Conservation (phyloP, 23 tunicate genomes). For the Aplidium turbinatum region DNA sequence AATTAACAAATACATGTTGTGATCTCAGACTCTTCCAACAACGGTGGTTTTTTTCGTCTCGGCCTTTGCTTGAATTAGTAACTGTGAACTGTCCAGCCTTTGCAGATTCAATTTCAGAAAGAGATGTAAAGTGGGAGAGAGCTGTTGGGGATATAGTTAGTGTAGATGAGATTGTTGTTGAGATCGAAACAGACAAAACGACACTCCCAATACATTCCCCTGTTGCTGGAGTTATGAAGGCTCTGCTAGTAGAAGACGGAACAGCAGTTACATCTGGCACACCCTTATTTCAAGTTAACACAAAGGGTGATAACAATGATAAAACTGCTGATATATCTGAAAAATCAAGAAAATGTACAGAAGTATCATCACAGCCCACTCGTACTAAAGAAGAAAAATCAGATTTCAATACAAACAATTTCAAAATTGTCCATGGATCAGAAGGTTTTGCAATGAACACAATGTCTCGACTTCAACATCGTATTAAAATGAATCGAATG, state of each 20-base stretch:
- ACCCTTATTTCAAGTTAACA: constrained; percentile 74
- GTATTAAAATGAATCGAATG: constrained; percentile 98
- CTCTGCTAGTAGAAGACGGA: constrained; percentile 88
- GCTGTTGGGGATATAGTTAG: constrained; percentile 82
- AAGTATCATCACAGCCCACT: constrained; percentile 38
- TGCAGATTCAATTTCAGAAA: constrained; percentile 94
- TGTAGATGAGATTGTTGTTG: constrained; percentile 89
- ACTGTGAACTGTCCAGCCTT: constrained; percentile 95
- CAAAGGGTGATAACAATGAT: constrained; percentile 34
- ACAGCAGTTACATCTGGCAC: constrained; percentile 90
- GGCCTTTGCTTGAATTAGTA: constrained; percentile 37
- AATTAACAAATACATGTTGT: too few species aligned
- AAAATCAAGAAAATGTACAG: constrained; percentile 25
- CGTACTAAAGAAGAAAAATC: background rate
- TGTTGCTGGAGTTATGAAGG: constrained; percentile 63
- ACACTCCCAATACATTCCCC: constrained; percentile 84
- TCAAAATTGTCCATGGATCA: constrained; percentile 46
- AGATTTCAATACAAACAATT: constrained; percentile 31
- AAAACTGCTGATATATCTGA: constrained; percentile 25
- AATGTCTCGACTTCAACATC: constrained; percentile 70
- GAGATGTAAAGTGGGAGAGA: constrained; percentile 90
- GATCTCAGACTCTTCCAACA: too few species aligned
- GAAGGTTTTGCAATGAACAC: constrained; percentile 9
- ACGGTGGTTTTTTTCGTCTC: constrained; percentile 11
- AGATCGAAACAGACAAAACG: constrained; percentile 95